These are phyloP conservation scores for Brachionus rubens DNA, from an alignment of 1,140 invertebrate species.

Conservation along the genomic window DNA sequence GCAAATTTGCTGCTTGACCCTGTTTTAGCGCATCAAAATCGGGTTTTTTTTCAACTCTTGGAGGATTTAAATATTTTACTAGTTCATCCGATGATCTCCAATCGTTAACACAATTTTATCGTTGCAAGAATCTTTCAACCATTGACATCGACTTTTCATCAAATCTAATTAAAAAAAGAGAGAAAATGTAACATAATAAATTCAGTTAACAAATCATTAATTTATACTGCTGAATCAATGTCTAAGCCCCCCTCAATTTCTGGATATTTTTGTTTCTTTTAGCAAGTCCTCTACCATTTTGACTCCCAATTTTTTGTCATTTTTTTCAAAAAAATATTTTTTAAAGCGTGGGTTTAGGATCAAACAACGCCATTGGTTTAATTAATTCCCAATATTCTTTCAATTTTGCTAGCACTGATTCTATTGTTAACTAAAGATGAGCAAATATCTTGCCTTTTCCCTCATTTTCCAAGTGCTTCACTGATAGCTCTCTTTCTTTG, in stretches of 20 bases:
- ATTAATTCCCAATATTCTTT: constrained; percentile 18
- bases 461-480: background rate
- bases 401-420: constrained; percentile 5
- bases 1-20: background rate
- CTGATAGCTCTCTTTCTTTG: background rate
- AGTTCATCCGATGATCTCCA: background rate
- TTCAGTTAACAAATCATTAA: background rate
- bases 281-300: constrained; percentile 1
- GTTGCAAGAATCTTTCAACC: background rate
- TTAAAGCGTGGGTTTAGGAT: constrained; percentile 16
- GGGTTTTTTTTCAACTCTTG: constrained; percentile 6
- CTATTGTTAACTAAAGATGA: constrained; percentile 14
- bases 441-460: background rate
- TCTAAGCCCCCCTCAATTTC: background rate
- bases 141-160: background rate
- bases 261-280: constrained; percentile 27
- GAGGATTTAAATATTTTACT: constrained; percentile 10
- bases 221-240: background rate
- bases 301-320: background rate
- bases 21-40: background rate
- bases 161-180: constrained; percentile 1
- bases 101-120: background rate
- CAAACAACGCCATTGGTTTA: background rate
- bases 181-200: background rate
- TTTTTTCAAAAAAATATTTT: constrained; percentile 7